Evolutionary conservation across 2,113 vertebrate genomes (phyloP), one percentile per base, ranked within the genome.

Genomic region (Oryzias curvinotus): DNA sequence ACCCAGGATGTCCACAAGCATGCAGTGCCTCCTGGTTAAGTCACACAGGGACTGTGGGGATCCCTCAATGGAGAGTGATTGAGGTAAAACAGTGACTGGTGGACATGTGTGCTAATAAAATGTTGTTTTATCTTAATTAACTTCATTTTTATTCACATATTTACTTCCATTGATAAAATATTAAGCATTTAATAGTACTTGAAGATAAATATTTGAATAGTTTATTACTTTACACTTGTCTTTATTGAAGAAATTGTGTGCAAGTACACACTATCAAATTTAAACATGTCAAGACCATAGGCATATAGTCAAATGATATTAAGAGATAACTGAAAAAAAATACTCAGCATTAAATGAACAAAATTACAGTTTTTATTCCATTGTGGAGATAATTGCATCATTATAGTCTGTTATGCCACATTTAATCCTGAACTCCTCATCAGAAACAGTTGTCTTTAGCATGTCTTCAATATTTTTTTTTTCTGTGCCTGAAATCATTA

Each of bases 401-500:
- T 59, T 59, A 47, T 63, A 23, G 60, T 49, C 65, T 52, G 54
- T 56, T 30, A 65, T 68, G 52, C 64, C 66, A 75, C 2, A 14
- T 56, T 53, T 73, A 73, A 84, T 81, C 71, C 61, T 14, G 25
- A 23, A 75, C 72, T 75, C 42, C 75, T 64, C 74, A 62, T 70
- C 66, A 58, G 73, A 45, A 52, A 51, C 45, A 59, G 59, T 60
- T 66, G 77, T 85, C 81, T 85, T 77, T 56, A 80, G 78, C 70
- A 73, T 68, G 65, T 82, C 59, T 71, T 26, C 54, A 77, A 57
- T 80, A 7, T 73, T 75, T 72, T 77, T 73, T 64, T 76, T 81
- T 36, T 36, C 36, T 78, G 80, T 74, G 71, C 58, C 58, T 71
- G 64, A 78, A 88, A 85, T 85, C 76, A 86, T 86, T 84, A 81